A percentile compares a stretch with the other conserved stretches of the same genome.
These are phyloP conservation scores for Phaethornis superciliosus DNA, from an alignment of 2,113 vertebrate genomes.

Conservation along the genomic window DNA sequence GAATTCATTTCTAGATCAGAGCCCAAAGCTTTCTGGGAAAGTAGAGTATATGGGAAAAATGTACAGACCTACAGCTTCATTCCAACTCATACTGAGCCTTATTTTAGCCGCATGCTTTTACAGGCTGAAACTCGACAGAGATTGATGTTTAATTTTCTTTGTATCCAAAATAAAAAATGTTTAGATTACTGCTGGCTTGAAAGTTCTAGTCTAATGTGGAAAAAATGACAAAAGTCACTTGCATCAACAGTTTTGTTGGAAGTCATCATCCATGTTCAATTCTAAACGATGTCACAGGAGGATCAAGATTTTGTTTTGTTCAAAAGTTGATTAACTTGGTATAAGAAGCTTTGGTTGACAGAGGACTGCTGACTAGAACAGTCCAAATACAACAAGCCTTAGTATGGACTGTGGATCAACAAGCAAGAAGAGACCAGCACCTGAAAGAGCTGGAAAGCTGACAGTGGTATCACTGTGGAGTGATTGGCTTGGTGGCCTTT, in stretches of 20 bases:
- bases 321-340: background rate
- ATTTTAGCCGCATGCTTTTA: background rate
- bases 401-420: background rate
- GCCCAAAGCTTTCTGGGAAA: background rate
- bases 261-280: background rate
- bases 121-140: background rate
- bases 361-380: background rate
- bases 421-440: background rate
- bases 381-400: background rate
- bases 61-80: background rate
- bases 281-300: background rate
- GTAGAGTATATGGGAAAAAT: background rate
- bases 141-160: background rate
- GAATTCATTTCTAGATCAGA: background rate
- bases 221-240: background rate
- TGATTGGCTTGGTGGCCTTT: background rate
- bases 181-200: background rate
- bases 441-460: background rate
- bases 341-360: background rate
- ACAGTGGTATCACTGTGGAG: background rate
- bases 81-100: background rate
- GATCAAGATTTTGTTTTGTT: background rate
- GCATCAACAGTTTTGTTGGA: background rate
- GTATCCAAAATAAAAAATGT: background rate
- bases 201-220: background rate